A percentile compares a stretch with the other conserved stretches of the same genome.
These are phyloP conservation scores for Dendrocincla tyrannina DNA, from an alignment of 2,797 vertebrate species.

Conservation along the genomic window DNA sequence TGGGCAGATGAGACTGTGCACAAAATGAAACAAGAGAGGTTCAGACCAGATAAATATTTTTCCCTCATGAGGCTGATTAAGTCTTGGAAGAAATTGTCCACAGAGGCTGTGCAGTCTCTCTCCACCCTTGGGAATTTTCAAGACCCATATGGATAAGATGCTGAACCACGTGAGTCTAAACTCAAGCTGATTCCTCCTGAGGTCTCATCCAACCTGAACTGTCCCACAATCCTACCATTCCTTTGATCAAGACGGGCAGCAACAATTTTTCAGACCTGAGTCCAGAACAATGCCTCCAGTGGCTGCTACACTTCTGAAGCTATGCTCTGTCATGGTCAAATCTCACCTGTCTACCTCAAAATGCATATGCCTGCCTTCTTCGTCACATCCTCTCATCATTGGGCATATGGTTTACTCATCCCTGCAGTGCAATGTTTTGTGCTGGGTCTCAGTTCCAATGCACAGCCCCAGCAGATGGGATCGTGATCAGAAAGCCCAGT, in stretches of 20 bases:
- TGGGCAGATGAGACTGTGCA: neutral
- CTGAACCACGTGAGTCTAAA: neutral
- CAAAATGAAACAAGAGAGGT: neutral
- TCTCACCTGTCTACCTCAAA: neutral
- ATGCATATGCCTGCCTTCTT: accelerated
- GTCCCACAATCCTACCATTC: neutral
- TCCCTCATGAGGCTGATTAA: neutral
- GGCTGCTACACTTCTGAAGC: neutral
- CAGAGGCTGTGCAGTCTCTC: neutral
- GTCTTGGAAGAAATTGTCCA: neutral
- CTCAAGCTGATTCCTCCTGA: neutral
- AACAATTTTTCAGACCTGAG: neutral
- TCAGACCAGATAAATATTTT: neutral
- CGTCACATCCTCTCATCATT: neutral
- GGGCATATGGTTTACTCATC: accelerated
- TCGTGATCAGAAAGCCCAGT: accelerated
- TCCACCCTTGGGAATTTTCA: neutral
- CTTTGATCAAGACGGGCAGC: neutral
- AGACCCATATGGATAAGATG: neutral
- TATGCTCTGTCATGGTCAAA: neutral
- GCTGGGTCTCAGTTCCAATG: neutral
- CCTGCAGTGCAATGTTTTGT: accelerated
- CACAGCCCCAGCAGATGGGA: accelerated
- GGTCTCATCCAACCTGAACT: neutral
- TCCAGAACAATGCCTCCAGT: neutral